Evolutionary conservation across 2,888 invertebrate species (phyloP).

Genomic region (Oasisia sp.): DNA sequence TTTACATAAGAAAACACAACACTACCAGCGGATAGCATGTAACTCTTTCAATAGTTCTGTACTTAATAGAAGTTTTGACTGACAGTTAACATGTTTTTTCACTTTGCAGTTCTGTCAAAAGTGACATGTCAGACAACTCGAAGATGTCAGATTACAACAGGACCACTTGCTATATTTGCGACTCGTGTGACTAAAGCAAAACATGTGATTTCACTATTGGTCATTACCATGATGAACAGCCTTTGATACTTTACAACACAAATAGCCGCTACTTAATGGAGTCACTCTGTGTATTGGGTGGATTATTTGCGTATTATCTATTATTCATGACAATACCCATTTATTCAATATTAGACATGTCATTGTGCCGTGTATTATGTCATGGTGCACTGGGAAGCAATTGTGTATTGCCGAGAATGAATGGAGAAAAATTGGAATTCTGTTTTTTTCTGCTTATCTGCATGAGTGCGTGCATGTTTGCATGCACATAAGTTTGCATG

Average conservation of each 20-base stretch:
- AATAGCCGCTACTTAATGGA: not conserved
- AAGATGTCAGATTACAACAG: too few species aligned
- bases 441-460: not conserved
- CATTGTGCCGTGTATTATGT: not conserved
- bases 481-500: not conserved
- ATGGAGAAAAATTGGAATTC: not conserved
- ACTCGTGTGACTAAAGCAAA: not conserved
- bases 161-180: not conserved
- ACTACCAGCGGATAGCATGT: too few species aligned
- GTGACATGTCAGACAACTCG: too few species aligned
- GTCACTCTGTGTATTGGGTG: not conserved
- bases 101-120: too few species aligned
- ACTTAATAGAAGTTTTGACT: too few species aligned
- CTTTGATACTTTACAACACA: not conserved
- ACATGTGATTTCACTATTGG: not conserved
- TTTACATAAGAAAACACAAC: too few species aligned
- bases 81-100: too few species aligned
- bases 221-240: not conserved
- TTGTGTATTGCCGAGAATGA: not conserved
- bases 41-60: too few species aligned
- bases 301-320: not conserved
- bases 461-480: not conserved
- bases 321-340: slow-evolving; percentile 2
- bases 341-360: not conserved
- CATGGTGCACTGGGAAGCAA: not conserved